Conservation (phyloP, 2,888 invertebrate species). For the Mechanitis mazaeus region DNA sequence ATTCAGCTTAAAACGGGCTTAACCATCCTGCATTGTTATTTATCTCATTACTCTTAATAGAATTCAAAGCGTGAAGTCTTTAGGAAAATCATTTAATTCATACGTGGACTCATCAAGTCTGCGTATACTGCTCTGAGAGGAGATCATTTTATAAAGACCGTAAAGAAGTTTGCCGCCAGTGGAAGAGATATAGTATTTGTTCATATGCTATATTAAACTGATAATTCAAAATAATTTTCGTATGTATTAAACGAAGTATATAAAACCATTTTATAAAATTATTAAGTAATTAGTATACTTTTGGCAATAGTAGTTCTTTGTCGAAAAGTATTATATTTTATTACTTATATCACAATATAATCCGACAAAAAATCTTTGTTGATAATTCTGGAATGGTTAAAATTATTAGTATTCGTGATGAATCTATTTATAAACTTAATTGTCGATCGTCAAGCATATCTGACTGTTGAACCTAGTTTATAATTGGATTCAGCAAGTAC, state of each 20-base stretch:
- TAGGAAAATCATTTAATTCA: constrained; percentile 21
- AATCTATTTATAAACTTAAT: constrained; percentile 52
- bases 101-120: constrained; percentile 12
- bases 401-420: constrained; percentile 29
- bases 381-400: background rate
- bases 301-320: too few species aligned
- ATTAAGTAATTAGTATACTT: too few species aligned
- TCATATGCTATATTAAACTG: too few species aligned
- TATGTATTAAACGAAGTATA: too few species aligned
- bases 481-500: constrained; percentile 60
- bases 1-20: constrained; percentile 54
- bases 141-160: background rate
- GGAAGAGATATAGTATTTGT: too few species aligned
- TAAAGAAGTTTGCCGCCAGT: too few species aligned
- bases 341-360: too few species aligned
- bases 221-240: too few species aligned
- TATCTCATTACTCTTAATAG: constrained; percentile 52
- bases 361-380: background rate
- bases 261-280: too few species aligned
- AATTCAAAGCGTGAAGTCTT: constrained; percentile 31
- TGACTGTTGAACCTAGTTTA: constrained; percentile 51
- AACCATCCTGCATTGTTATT: constrained; percentile 48
- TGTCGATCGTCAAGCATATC: constrained; percentile 45
- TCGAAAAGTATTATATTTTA: too few species aligned
- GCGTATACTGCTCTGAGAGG: background rate